Evolutionary conservation across 2,113 vertebrate genomes (phyloP).

Genomic region (Antechinus flavipes): DNA sequence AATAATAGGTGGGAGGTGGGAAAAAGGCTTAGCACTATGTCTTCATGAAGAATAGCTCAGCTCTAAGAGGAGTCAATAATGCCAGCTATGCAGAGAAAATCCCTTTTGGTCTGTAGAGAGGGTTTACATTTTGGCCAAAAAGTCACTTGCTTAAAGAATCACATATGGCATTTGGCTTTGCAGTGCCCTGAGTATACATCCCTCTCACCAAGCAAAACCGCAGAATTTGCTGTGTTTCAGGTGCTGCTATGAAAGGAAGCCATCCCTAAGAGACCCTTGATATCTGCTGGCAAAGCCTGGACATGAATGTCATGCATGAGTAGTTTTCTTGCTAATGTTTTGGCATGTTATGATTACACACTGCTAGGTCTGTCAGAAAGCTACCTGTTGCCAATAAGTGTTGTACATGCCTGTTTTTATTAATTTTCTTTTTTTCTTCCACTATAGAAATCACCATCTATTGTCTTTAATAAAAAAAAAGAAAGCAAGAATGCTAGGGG

Average conservation of each 20-base stretch:
- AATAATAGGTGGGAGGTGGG: not conserved
- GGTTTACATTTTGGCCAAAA: conserved; percentile 69
- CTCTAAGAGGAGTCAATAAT: conserved; percentile 51
- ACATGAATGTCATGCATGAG: conserved; percentile 59
- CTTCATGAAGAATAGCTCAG: conserved; percentile 51
- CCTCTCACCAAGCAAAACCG: conserved; percentile 49
- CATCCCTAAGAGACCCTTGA: conserved; percentile 60
- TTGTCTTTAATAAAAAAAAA: conserved; percentile 44
- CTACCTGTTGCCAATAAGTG: conserved; percentile 75
- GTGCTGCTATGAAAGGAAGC: conserved; percentile 24
- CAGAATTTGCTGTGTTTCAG: conserved; percentile 28
- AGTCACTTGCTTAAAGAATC: conserved; percentile 64
- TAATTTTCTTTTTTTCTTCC: conserved; percentile 63
- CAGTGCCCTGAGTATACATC: conserved; percentile 36
- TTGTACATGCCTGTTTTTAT: conserved; percentile 72
- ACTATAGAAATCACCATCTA: conserved; percentile 15
- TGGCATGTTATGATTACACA: conserved; percentile 70
- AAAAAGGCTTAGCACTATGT: not conserved
- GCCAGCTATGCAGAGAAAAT: conserved; percentile 69
- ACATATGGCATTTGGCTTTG: conserved; percentile 60
- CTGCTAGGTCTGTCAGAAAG: conserved; percentile 73
- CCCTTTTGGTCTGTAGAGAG: conserved; percentile 57
- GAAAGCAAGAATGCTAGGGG: conserved; percentile 6
- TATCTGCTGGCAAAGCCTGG: conserved; percentile 69
- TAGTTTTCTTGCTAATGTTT: conserved; percentile 70